Evolutionary conservation across 2,113 vertebrate genomes (phyloP).

Genomic region (Spea bombifrons): DNA sequence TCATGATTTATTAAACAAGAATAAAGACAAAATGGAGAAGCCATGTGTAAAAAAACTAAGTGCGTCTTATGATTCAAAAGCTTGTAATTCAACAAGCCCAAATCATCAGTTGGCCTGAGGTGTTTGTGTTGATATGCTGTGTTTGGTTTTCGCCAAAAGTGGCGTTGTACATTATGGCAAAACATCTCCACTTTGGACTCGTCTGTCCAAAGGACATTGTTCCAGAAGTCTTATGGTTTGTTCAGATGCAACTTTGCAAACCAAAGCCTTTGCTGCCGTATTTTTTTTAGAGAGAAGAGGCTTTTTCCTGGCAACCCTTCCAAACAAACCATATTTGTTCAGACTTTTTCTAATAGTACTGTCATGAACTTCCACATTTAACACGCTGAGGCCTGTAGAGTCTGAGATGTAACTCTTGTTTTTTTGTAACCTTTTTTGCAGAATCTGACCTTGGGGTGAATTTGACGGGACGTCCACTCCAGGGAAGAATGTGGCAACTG

Average conservation of each 20-base stretch:
- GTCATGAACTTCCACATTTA: constrained; percentile 44
- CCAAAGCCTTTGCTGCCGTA: neutral
- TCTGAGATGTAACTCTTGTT: neutral
- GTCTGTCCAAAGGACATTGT: constrained; percentile 4
- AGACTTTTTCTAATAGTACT: neutral
- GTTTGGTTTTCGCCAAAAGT: constrained; percentile 1
- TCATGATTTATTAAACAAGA: too few species aligned
- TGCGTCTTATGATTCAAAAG: too few species aligned
- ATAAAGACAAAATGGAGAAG: too few species aligned
- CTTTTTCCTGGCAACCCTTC: neutral
- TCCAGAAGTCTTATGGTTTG: neutral
- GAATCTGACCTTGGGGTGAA: neutral
- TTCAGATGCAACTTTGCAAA: neutral
- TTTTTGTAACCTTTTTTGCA: neutral
- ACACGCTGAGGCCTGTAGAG: neutral
- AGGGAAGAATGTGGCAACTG: neutral
- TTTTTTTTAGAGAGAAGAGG: constrained; percentile 7
- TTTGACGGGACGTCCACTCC: neutral
- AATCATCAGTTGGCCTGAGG: neutral
- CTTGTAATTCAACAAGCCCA: too few species aligned
- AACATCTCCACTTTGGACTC: neutral
- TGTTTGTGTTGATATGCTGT: neutral
- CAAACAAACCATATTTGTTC: neutral
- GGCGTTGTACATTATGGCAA: neutral
- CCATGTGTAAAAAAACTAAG: too few species aligned